Conservation (phyloP, 2,888 invertebrate genomes). For the Barypeithes pellucidus region DNA sequence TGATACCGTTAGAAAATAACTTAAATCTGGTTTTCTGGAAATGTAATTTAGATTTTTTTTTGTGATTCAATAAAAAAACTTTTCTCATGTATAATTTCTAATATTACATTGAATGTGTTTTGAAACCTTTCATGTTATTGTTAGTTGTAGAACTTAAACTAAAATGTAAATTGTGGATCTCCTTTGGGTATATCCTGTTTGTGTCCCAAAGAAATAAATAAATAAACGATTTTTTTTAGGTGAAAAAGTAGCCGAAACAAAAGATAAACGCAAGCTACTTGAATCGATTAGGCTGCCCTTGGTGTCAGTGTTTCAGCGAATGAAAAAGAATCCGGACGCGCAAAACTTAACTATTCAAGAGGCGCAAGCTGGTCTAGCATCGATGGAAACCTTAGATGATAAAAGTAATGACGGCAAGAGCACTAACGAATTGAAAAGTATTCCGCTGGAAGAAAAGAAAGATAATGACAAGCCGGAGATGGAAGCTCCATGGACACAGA, state of each 20-base stretch:
- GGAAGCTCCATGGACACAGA: conserved; percentile 73
- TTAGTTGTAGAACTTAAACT: too few relatives aligned
- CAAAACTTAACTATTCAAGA: conserved; percentile 57
- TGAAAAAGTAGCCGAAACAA: conserved; percentile 64
- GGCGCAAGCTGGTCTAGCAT: conserved; percentile 81
- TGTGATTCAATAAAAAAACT: too few relatives aligned
- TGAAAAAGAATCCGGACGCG: conserved; percentile 66
- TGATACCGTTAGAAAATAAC: too few relatives aligned
- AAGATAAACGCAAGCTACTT: conserved; percentile 72
- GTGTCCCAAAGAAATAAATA: too few relatives aligned
- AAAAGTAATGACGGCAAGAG: conserved; percentile 77
- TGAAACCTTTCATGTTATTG: too few relatives aligned
- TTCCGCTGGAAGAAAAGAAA: conserved; percentile 78
- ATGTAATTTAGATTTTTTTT: too few relatives aligned
- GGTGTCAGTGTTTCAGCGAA: conserved; percentile 73
- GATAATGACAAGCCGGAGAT: conserved; percentile 71
- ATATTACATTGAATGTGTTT: too few relatives aligned
- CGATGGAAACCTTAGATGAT: conserved; percentile 88
- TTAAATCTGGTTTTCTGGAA: too few relatives aligned
- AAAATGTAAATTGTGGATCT: too few relatives aligned
- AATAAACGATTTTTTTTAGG: conserved; percentile 56
- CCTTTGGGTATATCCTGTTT: too few relatives aligned
- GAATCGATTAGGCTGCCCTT: conserved; percentile 78
- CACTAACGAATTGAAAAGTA: conserved; percentile 83
- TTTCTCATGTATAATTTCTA: too few relatives aligned